A percentile compares a stretch with the other conserved stretches of the same genome.
These are phyloP conservation scores for Heterochromis multidens DNA, from an alignment of 2,113 vertebrate species.

Conservation along the genomic window DNA sequence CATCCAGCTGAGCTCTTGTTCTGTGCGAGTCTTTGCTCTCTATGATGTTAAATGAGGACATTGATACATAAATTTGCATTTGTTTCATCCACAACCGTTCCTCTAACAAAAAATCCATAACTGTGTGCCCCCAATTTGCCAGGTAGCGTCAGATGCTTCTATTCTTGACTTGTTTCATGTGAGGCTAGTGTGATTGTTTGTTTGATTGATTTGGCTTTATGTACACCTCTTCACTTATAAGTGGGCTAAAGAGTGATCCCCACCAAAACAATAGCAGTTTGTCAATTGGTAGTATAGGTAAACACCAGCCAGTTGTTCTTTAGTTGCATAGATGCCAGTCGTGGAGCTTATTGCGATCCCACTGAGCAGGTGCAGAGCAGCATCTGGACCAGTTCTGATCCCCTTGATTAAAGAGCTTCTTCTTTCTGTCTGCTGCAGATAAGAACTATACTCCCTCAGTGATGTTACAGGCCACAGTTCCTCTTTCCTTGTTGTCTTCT, in stretches of 20 bases:
- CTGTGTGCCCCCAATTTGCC: constrained; percentile 37
- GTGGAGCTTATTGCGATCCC: neutral
- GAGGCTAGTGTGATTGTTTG: neutral
- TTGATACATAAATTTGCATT: constrained; percentile 65
- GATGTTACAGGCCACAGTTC: neutral
- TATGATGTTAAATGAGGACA: constrained; percentile 62
- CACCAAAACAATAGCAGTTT: neutral
- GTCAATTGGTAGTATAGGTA: neutral
- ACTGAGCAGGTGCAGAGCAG: neutral
- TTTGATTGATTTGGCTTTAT: constrained; percentile 8
- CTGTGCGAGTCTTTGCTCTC: constrained; percentile 24
- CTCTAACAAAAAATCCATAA: constrained; percentile 40
- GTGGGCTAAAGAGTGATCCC: constrained; percentile 3
- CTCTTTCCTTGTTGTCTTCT: neutral
- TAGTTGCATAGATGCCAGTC: neutral
- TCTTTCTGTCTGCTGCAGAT: constrained; percentile 14
- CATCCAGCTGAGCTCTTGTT: constrained; percentile 34
- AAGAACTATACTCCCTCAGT: constrained; percentile 60
- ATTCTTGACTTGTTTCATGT: constrained; percentile 16
- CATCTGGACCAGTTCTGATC: neutral
- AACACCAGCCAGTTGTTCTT: neutral
- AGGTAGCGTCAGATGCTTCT: constrained; percentile 12
- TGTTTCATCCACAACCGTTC: constrained; percentile 40
- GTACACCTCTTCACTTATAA: neutral
- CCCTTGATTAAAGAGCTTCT: neutral